Base-by-base conservation (phyloP, 23 tunicate genomes). In the Ciona savignyi region DNA sequence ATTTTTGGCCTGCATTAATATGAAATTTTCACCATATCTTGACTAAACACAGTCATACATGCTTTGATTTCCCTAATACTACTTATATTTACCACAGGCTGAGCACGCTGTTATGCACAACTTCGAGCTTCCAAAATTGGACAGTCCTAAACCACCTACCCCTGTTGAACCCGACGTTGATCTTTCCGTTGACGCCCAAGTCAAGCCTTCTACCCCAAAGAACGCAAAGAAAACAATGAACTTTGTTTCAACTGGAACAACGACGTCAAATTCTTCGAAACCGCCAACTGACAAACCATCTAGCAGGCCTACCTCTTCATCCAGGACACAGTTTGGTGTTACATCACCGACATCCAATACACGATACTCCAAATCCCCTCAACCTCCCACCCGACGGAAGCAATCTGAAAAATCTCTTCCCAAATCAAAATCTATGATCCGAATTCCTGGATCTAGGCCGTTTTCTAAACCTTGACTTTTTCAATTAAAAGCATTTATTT, bases 391-490 rank as follows among this genome's bases (percentile, higher is more conserved):
- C 21, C 21, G 25, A 32, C 29, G 19, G 9, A 23, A 29, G 34
- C 32, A 32, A 1, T 15, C 49, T 29, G 73, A 20, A 26, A 32
- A 24, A 2, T 35, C 26, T 22, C 32, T 29, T 31, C 9, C 48
- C 23, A 49, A 25, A 9, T 26, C 77, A 25, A 56, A 72, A 27
- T 25, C 77, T 26, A 63, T 72, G 27, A 56, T 72, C 23, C 48
- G 77, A 49, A 72, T 72, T 42, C 77, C 77, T 42, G 77, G 77
- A 42, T 51, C 77, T 22, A 27, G 77, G 4, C 77, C 77, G 1
- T 72, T 72, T 72, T 56, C 35, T 49, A 72, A 72, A 42, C 30
- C 4, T 26, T 72, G 33, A 72, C 19, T 29, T 23, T 20, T 68
- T 51, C 19, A n/a, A n/a, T n/a, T n/a, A n/a, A n/a, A n/a, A n/a